Evolutionary conservation across 37 sponge, comb jelly and placozoan genomes (phyloP).

Genomic region (Ianthella basta): DNA sequence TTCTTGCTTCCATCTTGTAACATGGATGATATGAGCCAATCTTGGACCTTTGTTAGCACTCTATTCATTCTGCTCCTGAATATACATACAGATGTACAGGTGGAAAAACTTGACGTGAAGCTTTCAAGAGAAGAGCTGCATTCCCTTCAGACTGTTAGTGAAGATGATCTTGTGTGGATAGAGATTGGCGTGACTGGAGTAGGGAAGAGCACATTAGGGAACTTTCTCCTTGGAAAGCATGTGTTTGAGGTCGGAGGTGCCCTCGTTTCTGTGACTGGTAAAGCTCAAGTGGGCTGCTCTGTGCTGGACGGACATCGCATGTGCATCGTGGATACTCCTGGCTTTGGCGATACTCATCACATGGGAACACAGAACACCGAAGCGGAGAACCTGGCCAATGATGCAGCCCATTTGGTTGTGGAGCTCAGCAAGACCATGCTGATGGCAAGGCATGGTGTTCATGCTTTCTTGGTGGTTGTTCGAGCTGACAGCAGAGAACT

Average conservation of each 20-base stretch:
- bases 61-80: too few relatives aligned
- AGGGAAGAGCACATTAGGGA: constrained; percentile 16
- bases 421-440: constrained; percentile 6
- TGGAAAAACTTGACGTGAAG: too few relatives aligned
- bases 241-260: background rate
- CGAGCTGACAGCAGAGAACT: background rate
- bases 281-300: background rate
- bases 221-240: constrained; percentile 14
- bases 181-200: constrained; percentile 19
- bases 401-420: background rate
- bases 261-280: background rate
- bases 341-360: background rate
- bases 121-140: too few relatives aligned
- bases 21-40: too few relatives aligned
- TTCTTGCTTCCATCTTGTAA: too few relatives aligned
- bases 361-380: background rate
- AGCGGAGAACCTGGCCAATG: background rate
- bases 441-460: background rate
- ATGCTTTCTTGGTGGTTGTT: background rate
- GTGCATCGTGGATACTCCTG: background rate
- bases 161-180: background rate
- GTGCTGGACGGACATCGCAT: background rate
- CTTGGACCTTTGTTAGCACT: too few relatives aligned
- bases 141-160: background rate
- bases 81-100: too few relatives aligned